Base-by-base conservation (phyloP, 2,888 invertebrate species). In the Girardia tigrina region DNA sequence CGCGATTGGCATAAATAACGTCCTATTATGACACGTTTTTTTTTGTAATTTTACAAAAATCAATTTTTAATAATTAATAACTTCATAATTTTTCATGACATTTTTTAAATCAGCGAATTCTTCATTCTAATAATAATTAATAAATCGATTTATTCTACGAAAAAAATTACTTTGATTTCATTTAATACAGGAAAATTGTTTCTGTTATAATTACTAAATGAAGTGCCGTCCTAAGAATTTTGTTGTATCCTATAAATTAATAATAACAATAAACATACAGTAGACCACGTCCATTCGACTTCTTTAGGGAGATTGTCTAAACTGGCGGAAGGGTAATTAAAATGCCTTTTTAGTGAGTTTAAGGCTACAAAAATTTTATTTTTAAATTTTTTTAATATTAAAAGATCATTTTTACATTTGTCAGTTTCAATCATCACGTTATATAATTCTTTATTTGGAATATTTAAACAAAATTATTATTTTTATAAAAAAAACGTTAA, bases 1-100 rank as follows among this genome's bases (percentile, higher is more conserved):
- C n/a, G 23, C 56, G 56, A n/a, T 56, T 56, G 4, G 56, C 56
- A 56, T 56, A 56, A n/a, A 56, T 56, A 56, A 56, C 56, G 23
- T 56, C 56, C 56, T 56, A 20, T 20, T 20, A 56, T 20, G 4
- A 56, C 56, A 56, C 6, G 23, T 56, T 12, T 20, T 8, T n/a
- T 56, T 56, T 36, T 8, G 16, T 16, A 36, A 36, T 36, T 36
- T 36, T 16, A 36, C 8, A 36, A 36, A 12, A 36, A 36, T 36
- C 12, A 12, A 16, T 12, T 36, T 36, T 36, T 36, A 12, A 36
- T 56, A n/a, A n/a, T 56, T 4, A 16, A n/a, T 12, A 20, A 56
- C 56, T n/a, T 56, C 56, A 56, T 56, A 56, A 56, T 56, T 56
- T 20, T 4, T 12, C 4, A 56, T 56, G 23, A 23, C 56, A 20